phyloP scores from a whole-genome alignment of 2,113 vertebrate species.

The Hipposideros armiger region DNA sequence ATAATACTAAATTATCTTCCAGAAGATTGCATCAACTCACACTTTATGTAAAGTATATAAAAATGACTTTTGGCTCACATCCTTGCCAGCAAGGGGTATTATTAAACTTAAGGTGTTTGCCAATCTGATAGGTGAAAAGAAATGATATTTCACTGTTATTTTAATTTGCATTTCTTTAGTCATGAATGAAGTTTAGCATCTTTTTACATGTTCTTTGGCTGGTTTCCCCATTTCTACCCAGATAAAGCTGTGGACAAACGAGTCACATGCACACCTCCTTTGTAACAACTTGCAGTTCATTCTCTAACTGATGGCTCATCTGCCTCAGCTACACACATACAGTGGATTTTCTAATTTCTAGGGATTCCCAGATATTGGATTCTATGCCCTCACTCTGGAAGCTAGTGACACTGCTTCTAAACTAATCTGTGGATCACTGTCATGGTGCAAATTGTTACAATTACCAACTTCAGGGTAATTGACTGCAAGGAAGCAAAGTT shows the following conservation, averaged over 20 bases:
- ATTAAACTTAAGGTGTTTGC: conserved; percentile 29
- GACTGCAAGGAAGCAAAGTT: not conserved
- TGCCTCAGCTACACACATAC: not conserved
- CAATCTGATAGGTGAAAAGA: conserved; percentile 65
- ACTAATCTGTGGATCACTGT: not conserved
- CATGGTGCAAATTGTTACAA: not conserved
- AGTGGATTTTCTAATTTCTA: not conserved
- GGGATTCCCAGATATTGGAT: not conserved
- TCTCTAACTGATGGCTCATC: not conserved
- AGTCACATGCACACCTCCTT: not conserved
- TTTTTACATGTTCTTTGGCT: conserved; percentile 42
- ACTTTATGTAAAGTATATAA: conserved; percentile 45
- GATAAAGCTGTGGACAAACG: not conserved
- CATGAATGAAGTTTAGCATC: conserved; percentile 32
- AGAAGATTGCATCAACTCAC: not conserved
- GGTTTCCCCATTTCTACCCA: not conserved
- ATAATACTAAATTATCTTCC: conserved; percentile 17
- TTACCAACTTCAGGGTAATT: not conserved
- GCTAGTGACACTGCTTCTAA: not conserved
- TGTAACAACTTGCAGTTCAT: not conserved
- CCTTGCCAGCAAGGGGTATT: not conserved
- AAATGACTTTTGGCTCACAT: conserved; percentile 31
- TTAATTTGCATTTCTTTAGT: conserved; percentile 67
- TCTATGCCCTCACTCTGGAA: not conserved
- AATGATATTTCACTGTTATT: conserved; percentile 38